Conservation (phyloP, 2,888 invertebrate species). For the Pristionchus mayeri region DNA sequence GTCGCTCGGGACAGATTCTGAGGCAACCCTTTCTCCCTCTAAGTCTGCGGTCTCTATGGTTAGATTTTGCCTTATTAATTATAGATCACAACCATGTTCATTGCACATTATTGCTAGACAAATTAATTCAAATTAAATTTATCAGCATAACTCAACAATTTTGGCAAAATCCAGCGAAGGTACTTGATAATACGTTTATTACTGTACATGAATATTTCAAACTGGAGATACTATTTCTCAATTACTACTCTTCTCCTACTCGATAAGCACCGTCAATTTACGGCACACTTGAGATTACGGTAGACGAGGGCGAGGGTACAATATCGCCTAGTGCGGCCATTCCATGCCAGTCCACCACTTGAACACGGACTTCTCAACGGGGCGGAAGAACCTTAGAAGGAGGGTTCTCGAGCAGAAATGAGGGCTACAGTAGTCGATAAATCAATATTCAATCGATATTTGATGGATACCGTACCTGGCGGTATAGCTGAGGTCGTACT, state of each 20-base stretch:
- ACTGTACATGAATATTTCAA: background rate
- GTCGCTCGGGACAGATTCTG: too few relatives aligned
- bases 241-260: background rate
- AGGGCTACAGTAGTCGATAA: background rate
- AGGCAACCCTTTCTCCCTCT: too few relatives aligned
- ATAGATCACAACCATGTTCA: too few relatives aligned
- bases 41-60: too few relatives aligned
- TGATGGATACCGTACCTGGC: constrained; percentile 51
- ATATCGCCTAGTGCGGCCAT: constrained; percentile 43
- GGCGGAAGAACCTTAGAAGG: constrained; percentile 41
- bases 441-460: too few relatives aligned
- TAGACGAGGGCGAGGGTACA: background rate
- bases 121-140: too few relatives aligned
- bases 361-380: constrained; percentile 46
- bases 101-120: too few relatives aligned
- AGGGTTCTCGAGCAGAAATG: background rate
- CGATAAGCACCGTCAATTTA: background rate
- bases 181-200: constrained; percentile 19
- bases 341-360: constrained; percentile 40
- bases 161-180: too few relatives aligned
- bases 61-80: too few relatives aligned
- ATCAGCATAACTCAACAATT: too few relatives aligned
- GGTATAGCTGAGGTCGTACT: constrained; percentile 56
- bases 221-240: background rate
- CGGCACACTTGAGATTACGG: background rate